Percentiles rank a stretch among this genome's conserved stretches.
phyloP scores from a whole-genome alignment of 2,797 vertebrate genomes.

The Manis javanica region DNA sequence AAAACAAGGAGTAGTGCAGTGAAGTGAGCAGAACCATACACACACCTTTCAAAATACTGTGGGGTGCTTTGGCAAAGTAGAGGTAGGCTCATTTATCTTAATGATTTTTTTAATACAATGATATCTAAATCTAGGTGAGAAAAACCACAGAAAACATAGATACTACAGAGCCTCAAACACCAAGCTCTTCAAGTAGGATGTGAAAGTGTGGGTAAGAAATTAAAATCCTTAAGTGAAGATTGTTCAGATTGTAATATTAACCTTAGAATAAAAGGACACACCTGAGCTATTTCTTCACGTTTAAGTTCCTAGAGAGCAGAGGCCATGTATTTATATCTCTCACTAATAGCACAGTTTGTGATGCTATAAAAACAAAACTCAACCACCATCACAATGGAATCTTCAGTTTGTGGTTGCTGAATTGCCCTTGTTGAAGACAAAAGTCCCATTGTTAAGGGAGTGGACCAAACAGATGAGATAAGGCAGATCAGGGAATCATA shows the following conservation, averaged over 20 bases:
- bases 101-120: background rate
- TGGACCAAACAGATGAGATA: background rate
- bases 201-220: background rate
- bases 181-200: background rate
- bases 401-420: background rate
- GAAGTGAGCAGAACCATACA: background rate
- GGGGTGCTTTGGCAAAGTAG: background rate
- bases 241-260: background rate
- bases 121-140: background rate
- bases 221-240: background rate
- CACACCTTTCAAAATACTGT: background rate
- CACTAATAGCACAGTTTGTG: background rate
- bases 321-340: background rate
- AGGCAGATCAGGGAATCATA: background rate
- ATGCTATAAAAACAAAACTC: background rate
- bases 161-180: background rate
- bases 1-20: background rate
- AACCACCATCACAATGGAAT: background rate
- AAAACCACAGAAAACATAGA: background rate
- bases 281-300: background rate
- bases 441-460: background rate
- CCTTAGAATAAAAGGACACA: background rate
- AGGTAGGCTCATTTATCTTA: background rate
- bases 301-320: background rate
- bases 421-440: background rate